Base-by-base conservation (phyloP, 2,888 invertebrate genomes). In the Pseudococcus viburni region DNA sequence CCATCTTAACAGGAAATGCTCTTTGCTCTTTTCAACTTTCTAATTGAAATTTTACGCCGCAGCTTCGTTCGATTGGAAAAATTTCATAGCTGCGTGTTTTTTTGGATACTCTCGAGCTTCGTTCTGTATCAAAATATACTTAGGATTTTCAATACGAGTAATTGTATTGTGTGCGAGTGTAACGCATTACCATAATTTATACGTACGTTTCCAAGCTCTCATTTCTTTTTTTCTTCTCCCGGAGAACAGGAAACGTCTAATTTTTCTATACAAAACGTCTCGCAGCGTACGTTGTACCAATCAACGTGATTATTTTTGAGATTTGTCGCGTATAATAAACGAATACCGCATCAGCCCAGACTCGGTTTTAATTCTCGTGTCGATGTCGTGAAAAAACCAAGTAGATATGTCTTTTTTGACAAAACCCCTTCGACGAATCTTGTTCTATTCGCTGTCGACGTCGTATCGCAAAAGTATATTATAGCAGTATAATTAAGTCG, bases 151-250 rank as follows among this genome's bases (percentile, higher is more conserved):
- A 33, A 33, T 33, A 33, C 46, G 7, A 64, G 19, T 64, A 64
- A 64, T 64, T 22, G 64, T 64, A 64, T 33, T 33, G 26, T 51
- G 59, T 73, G 26, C 12, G 12, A 2, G 68, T 73, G 68, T 19
- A 59, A 59, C n/a, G 19, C 68, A 73, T 73, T 73, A 73, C 33
- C 68, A 73, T 73, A 73, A 73, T 73, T 73, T 73, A 73, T 73
- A 73, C 15, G 17, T 19, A 59, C 59, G 19, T n/a, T 73, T 73
- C 26, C 17, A 15, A 73, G 68, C 15, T 73, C 9, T 26, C n/a
- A 26, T 26, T 33, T 73, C 19, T 59, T 59, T 9, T 59, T 59
- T 19, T 59, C 19, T 59, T 19, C 6, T 26, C 19, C 68, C 26
- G 26, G 26, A 33, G 26, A 26, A 73, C 68, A 73, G 68, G 68